These are phyloP conservation scores for Cheirogaleus medius DNA, from an alignment of 2,113 vertebrate species.

Conservation along the genomic window DNA sequence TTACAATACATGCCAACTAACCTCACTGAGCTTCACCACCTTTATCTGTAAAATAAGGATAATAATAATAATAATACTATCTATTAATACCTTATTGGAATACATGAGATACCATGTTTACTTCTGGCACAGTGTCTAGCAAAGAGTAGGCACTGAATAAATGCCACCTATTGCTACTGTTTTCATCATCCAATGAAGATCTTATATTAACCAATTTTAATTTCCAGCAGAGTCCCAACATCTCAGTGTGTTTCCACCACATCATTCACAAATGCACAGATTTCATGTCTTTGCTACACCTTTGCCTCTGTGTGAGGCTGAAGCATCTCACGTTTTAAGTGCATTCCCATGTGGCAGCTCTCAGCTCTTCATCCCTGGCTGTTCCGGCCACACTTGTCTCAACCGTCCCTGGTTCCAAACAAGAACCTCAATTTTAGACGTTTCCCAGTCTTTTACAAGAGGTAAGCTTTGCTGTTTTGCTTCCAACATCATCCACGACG, in stretches of 20 bases:
- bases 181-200: background rate
- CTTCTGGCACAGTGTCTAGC: background rate
- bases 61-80: background rate
- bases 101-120: background rate
- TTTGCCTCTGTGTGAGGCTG: background rate
- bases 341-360: background rate
- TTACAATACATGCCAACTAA: background rate
- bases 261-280: background rate
- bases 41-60: background rate
- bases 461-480: background rate
- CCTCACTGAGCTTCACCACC: background rate
- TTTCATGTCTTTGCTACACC: background rate
- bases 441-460: background rate
- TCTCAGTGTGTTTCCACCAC: background rate
- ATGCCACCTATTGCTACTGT: background rate
- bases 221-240: background rate
- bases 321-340: background rate
- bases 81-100: background rate
- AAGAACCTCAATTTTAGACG: background rate
- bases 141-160: background rate
- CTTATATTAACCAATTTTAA: background rate
- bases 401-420: background rate
- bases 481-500: background rate
- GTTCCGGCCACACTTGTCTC: background rate
- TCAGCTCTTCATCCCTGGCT: background rate